phyloP scores from a whole-genome alignment of 2,888 invertebrate species.

The Diachrysia chrysitis region DNA sequence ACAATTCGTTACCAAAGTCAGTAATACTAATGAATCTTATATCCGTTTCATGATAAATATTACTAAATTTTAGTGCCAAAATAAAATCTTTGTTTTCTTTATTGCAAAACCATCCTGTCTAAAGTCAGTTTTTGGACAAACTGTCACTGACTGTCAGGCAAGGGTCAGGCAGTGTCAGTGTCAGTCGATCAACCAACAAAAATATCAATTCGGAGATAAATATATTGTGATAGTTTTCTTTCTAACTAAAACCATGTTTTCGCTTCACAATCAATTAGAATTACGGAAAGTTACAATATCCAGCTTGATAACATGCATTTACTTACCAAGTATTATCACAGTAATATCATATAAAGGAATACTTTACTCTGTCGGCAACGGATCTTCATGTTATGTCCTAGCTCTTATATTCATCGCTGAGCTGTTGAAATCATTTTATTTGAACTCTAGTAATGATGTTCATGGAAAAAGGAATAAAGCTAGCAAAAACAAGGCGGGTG shows the following conservation, averaged over 20 bases:
- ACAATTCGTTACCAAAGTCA: too few relatives aligned
- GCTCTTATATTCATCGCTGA: conserved; percentile 86
- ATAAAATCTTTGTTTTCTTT: too few relatives aligned
- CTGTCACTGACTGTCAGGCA: conserved; percentile 11
- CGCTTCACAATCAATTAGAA: conserved; percentile 79
- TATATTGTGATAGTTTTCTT: neutral
- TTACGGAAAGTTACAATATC: conserved; percentile 83
- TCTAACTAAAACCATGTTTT: conserved; percentile 73
- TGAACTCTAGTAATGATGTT: conserved; percentile 74
- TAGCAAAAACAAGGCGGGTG: conserved; percentile 81
- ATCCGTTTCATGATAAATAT: too few relatives aligned
- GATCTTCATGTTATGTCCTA: conserved; percentile 82
- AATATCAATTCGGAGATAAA: neutral
- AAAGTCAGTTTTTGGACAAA: neutral
- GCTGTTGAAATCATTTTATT: conserved; percentile 87
- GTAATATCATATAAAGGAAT: conserved; percentile 89
- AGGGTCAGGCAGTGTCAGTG: too few relatives aligned
- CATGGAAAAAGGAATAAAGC: conserved; percentile 78
- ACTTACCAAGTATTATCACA: conserved; percentile 89
- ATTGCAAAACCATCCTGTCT: too few relatives aligned
- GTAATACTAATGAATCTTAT: too few relatives aligned
- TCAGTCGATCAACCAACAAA: neutral
- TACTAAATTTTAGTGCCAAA: too few relatives aligned
- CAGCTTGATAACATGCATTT: conserved; percentile 90
- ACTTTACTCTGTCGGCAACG: conserved; percentile 90